Conservation (phyloP, 2,888 invertebrate species). For the Linnaemya tessellans region DNA sequence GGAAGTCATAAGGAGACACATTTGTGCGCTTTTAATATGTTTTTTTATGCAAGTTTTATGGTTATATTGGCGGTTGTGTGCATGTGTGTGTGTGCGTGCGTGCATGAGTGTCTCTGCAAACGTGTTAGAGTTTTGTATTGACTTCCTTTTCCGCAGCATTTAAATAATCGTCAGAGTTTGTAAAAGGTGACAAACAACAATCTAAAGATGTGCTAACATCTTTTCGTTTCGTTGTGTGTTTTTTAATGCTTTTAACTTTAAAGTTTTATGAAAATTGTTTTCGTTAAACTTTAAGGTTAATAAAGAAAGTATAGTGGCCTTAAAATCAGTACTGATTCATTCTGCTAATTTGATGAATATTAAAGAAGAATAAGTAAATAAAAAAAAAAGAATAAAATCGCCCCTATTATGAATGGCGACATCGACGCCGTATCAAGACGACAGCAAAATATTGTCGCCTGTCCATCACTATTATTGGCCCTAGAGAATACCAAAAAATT, state of each 20-base stretch:
- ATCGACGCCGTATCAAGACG: too few relatives aligned
- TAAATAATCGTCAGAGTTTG: conserved; percentile 56
- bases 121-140: conserved; percentile 63
- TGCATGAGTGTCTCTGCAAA: conserved; percentile 31
- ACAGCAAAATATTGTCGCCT: too few relatives aligned
- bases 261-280: conserved; percentile 36
- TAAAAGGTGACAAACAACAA: conserved; percentile 67
- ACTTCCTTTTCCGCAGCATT: conserved; percentile 69
- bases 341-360: too few relatives aligned
- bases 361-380: too few relatives aligned
- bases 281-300: too few relatives aligned
- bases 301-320: too few relatives aligned
- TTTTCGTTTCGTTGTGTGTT: conserved; percentile 17
- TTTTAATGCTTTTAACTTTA: too few relatives aligned
- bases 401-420: too few relatives aligned
- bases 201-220: conserved; percentile 63
- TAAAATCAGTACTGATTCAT: too few relatives aligned
- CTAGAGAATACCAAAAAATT: too few relatives aligned
- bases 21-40: conserved; percentile 59
- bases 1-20: conserved; percentile 70
- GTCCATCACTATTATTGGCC: too few relatives aligned
- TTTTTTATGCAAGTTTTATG: conserved; percentile 26
- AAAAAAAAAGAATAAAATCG: too few relatives aligned
- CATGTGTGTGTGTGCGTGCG: background rate
- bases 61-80: background rate